Conservation (phyloP, 2,888 invertebrate species). For the Tipula confusa region DNA sequence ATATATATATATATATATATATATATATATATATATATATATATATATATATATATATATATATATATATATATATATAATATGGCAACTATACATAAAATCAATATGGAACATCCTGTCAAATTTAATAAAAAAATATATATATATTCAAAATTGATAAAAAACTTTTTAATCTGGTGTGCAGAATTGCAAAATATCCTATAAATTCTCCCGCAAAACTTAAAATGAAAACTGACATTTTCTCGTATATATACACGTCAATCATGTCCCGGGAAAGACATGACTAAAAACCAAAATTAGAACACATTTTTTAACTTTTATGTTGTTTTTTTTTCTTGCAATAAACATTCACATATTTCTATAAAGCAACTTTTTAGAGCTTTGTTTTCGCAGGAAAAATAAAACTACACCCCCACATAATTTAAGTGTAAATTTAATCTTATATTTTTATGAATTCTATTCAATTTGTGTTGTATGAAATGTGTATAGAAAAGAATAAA, state of each 20-base stretch:
- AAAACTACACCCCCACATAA: background rate
- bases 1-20: no score
- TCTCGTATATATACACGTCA: background rate
- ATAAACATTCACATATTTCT: background rate
- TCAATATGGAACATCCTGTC: background rate
- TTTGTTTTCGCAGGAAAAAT: background rate
- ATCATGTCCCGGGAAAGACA: background rate
- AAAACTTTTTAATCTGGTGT: background rate
- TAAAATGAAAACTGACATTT: background rate
- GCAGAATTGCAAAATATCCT: background rate
- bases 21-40: no score
- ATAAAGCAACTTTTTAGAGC: background rate
- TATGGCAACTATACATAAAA: no score
- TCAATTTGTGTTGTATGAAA: background rate
- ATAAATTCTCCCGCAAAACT: no score
- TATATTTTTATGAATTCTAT: background rate
- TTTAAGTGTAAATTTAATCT: slow-evolving; percentile 3
- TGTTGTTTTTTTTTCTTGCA: no score
- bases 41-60: no score
- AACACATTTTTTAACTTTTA: background rate
- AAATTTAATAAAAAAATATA: background rate
- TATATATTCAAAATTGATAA: background rate
- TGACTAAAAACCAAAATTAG: background rate
- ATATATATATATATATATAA: no score
- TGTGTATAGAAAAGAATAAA: background rate